Percentiles rank a stretch among this genome's conserved stretches.
These are phyloP conservation scores for Cyanistes caeruleus DNA, from an alignment of 2,113 vertebrate genomes.

Conservation along the genomic window DNA sequence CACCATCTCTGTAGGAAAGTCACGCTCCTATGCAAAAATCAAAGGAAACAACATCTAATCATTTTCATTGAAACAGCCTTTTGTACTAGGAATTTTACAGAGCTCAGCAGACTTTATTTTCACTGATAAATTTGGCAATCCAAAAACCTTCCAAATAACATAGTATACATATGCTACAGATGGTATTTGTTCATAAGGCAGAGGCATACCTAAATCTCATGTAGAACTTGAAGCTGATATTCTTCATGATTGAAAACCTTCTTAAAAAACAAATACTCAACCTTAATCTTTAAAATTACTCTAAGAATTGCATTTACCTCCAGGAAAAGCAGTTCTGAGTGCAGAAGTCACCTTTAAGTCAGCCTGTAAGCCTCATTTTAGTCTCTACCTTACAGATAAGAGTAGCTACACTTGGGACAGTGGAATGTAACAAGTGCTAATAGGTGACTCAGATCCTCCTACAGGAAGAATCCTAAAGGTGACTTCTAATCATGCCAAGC, in stretches of 20 bases:
- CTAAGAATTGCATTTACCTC: not conserved
- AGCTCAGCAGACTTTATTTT: not conserved
- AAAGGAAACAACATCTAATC: not conserved
- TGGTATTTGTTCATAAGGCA: not conserved
- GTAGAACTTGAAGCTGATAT: not conserved
- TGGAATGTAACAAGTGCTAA: not conserved
- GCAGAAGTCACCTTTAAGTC: not conserved
- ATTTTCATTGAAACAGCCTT: not conserved
- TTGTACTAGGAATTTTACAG: not conserved
- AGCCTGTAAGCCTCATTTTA: not conserved
- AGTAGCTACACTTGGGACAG: not conserved
- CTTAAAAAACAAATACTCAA: not conserved
- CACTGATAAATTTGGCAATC: not conserved
- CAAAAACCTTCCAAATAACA: not conserved
- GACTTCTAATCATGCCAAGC: not conserved
- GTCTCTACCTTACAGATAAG: not conserved
- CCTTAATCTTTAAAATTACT: not conserved
- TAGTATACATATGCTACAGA: not conserved
- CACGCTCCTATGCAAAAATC: slow-evolving; percentile 81
- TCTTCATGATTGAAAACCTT: not conserved
- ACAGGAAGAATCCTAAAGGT: not conserved
- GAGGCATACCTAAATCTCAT: not conserved
- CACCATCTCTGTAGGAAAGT: slow-evolving; percentile 91
- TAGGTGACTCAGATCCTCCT: not conserved
- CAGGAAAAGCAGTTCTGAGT: not conserved